A percentile compares a stretch with the other conserved stretches of the same genome.
Conservation (phyloP, 2,888 invertebrate genomes). For the Troides aeacus region DNA sequence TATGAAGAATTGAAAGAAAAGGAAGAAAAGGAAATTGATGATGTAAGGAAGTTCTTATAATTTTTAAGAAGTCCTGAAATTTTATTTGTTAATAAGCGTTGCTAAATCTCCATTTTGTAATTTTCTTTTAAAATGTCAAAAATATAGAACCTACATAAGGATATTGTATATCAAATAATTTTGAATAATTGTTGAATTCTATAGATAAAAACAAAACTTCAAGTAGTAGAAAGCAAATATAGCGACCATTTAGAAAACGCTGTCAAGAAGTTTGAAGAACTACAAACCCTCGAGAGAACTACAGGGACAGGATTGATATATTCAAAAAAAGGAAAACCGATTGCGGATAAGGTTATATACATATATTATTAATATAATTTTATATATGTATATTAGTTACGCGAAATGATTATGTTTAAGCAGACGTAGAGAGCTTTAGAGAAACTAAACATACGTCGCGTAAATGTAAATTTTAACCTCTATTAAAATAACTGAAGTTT, state of each 20-base stretch:
- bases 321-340: slow-evolving; percentile 71
- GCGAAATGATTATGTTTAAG: too few relatives aligned
- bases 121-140: too few relatives aligned
- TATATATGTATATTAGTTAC: too few relatives aligned
- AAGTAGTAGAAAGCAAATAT: slow-evolving; percentile 51
- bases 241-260: slow-evolving; percentile 48
- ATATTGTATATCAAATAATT: too few relatives aligned
- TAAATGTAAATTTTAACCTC: too few relatives aligned
- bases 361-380: too few relatives aligned
- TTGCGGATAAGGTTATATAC: slow-evolving; percentile 61
- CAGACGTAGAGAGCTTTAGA: too few relatives aligned
- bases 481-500: too few relatives aligned
- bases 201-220: slow-evolving; percentile 61
- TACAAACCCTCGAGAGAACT: slow-evolving; percentile 57
- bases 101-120: too few relatives aligned
- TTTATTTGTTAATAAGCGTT: not conserved
- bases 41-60: slow-evolving; percentile 45
- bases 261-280: slow-evolving; percentile 55
- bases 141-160: too few relatives aligned
- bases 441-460: too few relatives aligned
- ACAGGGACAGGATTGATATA: slow-evolving; percentile 70
- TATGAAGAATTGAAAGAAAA: slow-evolving; percentile 65
- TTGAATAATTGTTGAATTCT: not conserved
- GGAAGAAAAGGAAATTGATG: slow-evolving; percentile 59
- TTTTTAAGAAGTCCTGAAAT: not conserved